Conservation (phyloP, 2,113 vertebrate species). For the Gymnocephalus cernua region DNA sequence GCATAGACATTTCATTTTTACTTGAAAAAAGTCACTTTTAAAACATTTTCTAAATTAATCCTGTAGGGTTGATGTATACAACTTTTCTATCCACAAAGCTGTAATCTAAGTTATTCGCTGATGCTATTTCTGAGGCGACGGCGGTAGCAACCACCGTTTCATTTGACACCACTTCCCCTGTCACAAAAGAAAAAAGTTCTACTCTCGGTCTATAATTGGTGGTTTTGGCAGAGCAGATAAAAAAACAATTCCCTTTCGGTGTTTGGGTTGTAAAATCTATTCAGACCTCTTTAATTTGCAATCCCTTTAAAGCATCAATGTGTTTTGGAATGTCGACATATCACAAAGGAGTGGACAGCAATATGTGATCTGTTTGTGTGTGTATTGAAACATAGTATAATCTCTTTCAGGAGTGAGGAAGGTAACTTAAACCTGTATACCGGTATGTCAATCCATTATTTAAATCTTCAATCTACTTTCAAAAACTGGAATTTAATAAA, state of each 20-base stretch:
- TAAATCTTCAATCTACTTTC: neutral
- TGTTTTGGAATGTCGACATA: conserved; percentile 22
- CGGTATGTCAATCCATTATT: neutral
- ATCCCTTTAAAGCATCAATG: conserved; percentile 38
- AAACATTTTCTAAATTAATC: neutral
- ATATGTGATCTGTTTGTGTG: neutral
- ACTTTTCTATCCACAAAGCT: conserved; percentile 24
- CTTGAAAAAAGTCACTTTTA: neutral
- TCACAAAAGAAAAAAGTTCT: conserved; percentile 60
- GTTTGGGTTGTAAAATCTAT: conserved; percentile 65
- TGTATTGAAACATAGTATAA: neutral
- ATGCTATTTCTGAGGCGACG: conserved; percentile 49
- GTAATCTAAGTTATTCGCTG: conserved; percentile 35
- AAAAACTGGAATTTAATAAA: conserved; percentile 2
- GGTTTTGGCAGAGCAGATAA: conserved; percentile 57
- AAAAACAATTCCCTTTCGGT: conserved; percentile 49
- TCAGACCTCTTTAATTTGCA: conserved; percentile 54
- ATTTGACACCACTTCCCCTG: conserved; percentile 68
- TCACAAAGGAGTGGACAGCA: conserved; percentile 11
- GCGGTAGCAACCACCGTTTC: conserved; percentile 47
- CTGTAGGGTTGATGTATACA: neutral
- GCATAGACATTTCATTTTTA: neutral
- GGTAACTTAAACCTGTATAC: neutral
- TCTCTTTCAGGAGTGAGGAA: neutral
- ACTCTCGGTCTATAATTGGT: conserved; percentile 61